Evolutionary conservation across 2,113 vertebrate genomes (phyloP), one percentile per base, ranked within the genome.

Genomic region (Ailurus styani): DNA sequence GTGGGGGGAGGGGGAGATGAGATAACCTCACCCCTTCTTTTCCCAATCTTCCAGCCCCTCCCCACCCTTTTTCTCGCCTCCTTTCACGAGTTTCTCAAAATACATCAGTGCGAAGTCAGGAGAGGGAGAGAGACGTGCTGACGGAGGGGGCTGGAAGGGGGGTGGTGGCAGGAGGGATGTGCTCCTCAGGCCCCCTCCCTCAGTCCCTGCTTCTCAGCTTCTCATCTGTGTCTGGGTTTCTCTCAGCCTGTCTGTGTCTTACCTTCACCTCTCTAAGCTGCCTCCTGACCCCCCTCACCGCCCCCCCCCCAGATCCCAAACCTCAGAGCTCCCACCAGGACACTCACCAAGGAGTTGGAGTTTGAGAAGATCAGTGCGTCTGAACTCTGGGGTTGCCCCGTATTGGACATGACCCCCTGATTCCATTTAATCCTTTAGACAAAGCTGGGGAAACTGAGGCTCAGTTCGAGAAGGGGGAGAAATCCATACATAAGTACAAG

Each of bases 81-180:
- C 96, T 98, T 98, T 98, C 98, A 98, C 96, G 96, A 98, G 97
- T 97, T 93, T 97, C 97, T 98, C 96, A 98, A 98, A 98, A 98
- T 98, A 98, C 88, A 95, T 94, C 97, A 96, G 98, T 79, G 98
- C 14, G 98, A 98, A 98, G 95, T 97, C 96, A 96, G 97, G 97
- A 94, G 93, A 97, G 96, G 42, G 55, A 93, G 93, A 77, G 70
- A 95, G 95, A 87, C 11, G 34, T n/a, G 82, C 72, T 73, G 92
- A 40, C 7, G 57, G 90, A 81, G 94, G 93, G 94, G 95, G 60
- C 21, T 77, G 91, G 73, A 93, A 18, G 85, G 79, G 47, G n/a
- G 88, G 57, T 0, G 27, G 86, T 54, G 14, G 96, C 13, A 5
- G 88, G 70, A 79, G 81, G 57, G 52, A 34, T 60, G 57, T 14